phyloP scores from a whole-genome alignment of 1,140 invertebrate species.

The Drosophila oshimai region DNA sequence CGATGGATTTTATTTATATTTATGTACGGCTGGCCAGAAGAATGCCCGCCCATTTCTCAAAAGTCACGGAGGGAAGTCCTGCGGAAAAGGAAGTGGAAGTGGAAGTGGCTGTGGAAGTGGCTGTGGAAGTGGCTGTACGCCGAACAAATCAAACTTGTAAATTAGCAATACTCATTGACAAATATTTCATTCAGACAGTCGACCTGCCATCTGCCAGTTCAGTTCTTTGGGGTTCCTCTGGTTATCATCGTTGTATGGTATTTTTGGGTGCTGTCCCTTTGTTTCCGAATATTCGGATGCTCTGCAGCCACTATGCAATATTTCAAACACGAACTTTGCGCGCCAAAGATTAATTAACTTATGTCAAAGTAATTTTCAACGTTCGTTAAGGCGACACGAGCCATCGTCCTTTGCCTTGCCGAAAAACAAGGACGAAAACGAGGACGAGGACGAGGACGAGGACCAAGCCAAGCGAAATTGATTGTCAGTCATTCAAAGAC shows the following conservation, averaged over 20 bases:
- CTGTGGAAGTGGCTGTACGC: slow-evolving; percentile 24
- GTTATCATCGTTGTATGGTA: slow-evolving; percentile 17
- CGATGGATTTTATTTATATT: slow-evolving; percentile 72
- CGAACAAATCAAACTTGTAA: slow-evolving; percentile 81
- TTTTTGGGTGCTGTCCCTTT: no score
- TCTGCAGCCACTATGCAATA: slow-evolving; percentile 57
- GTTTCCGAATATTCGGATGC: not conserved
- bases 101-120: slow-evolving; percentile 8
- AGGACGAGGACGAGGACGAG: no score
- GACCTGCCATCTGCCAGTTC: slow-evolving; percentile 12
- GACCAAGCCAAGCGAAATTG: slow-evolving; percentile 78
- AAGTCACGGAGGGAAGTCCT: slow-evolving; percentile 12
- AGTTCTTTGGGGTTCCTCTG: slow-evolving; percentile 6
- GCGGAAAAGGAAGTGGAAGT: slow-evolving; percentile 12
- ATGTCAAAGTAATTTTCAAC: slow-evolving; percentile 83
- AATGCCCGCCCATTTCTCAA: slow-evolving; percentile 69
- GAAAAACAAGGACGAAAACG: no score
- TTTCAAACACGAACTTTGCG: slow-evolving; percentile 81
- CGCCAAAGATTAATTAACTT: slow-evolving; percentile 82
- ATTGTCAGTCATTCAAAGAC: slow-evolving; percentile 82
- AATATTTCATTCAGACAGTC: slow-evolving; percentile 73
- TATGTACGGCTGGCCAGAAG: slow-evolving; percentile 75
- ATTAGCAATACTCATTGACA: slow-evolving; percentile 82
- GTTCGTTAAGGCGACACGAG: slow-evolving; percentile 81
- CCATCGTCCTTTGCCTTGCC: slow-evolving; percentile 6